Base-by-base conservation (phyloP, 2,797 vertebrate genomes). In the Remorina albescens region DNA sequence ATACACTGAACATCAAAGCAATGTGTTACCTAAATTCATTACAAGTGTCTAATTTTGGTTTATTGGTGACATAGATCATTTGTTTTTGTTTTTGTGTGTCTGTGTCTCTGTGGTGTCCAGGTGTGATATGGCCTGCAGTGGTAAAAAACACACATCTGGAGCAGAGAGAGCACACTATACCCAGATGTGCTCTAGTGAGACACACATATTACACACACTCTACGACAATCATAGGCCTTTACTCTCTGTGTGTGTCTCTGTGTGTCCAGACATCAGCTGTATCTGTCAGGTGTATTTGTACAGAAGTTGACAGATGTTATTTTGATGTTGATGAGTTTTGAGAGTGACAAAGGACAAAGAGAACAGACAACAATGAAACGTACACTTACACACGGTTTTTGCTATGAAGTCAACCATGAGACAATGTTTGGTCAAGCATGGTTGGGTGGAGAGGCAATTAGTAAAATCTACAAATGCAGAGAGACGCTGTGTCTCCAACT, bases 241-340 rank as follows among this genome's bases (percentile, higher is more conserved):
- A 18, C 18, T 53, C 15, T 51, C 15, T 50, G 4, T 55, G n/a
- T 60, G 34, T 39, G 39, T 69, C 2, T 37, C 2, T 70, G 49
- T 51, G 42, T 71, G 70, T 85, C 73, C 84, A 71, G 89, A 90
- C 91, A 83, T 93, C 94, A 94, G 92, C 92, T 95, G 94, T 74
- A 83, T 85, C 83, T 77, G 87, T 92, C 93, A 93, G 93, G 93
- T 94, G 92, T 92, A 85, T 91, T 82, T 91, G 89, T 88, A 83
- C 87, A 81, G 83, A 91, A 70, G 87, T 82, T 86, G 89, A 89
- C 94, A 95, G 94, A 95, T 95, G 94, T 95, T 94, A 93, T 94
- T 94, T 92, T 94, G 91, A 93, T 92, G 86, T 86, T 78, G 73
- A 81, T 74, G 85, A 88, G 81, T 76, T 71, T 44, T 71, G 84